Percentiles rank a stretch among this genome's conserved stretches.
phyloP scores from a whole-genome alignment of 2,113 vertebrate genomes.

The Lycaon pictus region DNA sequence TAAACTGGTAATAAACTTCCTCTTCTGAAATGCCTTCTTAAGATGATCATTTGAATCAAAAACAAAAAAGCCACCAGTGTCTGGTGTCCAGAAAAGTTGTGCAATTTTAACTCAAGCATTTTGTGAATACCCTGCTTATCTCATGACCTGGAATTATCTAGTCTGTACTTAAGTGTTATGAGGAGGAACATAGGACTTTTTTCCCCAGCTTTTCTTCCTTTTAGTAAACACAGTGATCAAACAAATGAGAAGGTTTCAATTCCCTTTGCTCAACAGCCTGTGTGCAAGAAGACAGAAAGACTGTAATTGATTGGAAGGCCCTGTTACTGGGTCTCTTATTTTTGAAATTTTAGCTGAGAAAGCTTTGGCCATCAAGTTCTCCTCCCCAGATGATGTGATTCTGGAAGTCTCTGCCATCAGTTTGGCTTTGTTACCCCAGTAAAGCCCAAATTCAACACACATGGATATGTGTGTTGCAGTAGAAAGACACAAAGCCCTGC shows the following conservation, averaged over 20 bases:
- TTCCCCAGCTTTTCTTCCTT: neutral
- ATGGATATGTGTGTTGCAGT: rapidly evolving
- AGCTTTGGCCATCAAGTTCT: neutral
- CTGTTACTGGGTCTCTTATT: neutral
- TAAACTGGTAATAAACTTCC: neutral
- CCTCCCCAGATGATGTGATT: neutral
- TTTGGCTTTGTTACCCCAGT: neutral
- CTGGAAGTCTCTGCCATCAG: neutral
- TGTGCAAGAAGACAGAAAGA: neutral
- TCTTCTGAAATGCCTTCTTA: conserved; percentile 27
- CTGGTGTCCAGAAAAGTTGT: neutral
- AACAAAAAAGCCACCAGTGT: neutral
- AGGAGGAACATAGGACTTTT: neutral
- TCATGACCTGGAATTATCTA: neutral
- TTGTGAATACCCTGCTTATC: neutral
- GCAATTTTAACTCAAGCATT: neutral
- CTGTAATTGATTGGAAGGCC: neutral
- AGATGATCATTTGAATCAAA: neutral
- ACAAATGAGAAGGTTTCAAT: conserved; percentile 5
- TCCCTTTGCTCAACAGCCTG: neutral
- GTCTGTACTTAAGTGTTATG: conserved; percentile 11
- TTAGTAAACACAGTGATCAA: conserved; percentile 61
- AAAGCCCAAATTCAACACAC: neutral
- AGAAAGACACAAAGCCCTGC: neutral
- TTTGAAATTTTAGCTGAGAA: conserved; percentile 9